Percentiles rank a stretch among this genome's conserved stretches.
These are phyloP conservation scores for Halyomorpha halys DNA, from an alignment of 1,140 invertebrate genomes.

Conservation along the genomic window DNA sequence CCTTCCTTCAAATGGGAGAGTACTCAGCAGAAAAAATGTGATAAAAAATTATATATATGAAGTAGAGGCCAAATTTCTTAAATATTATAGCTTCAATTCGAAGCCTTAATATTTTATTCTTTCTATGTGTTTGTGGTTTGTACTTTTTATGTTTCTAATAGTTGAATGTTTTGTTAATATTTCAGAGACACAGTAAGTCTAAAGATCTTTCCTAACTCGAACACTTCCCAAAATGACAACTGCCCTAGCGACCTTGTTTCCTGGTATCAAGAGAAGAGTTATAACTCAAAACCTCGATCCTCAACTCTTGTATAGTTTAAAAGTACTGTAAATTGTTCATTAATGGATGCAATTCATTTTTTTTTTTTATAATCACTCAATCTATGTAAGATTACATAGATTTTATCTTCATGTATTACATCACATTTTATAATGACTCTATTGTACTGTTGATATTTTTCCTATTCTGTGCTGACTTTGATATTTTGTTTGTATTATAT, in stretches of 20 bases:
- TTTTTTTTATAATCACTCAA: too few relatives aligned
- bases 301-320: slow-evolving; percentile 32
- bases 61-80: neutral
- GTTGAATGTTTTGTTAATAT: slow-evolving; percentile 4
- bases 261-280: slow-evolving; percentile 38
- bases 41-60: too few relatives aligned
- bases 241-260: slow-evolving; percentile 38
- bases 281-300: slow-evolving; percentile 30
- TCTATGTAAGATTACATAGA: too few relatives aligned
- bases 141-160: slow-evolving; percentile 16
- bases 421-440: too few relatives aligned
- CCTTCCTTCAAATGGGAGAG: too few relatives aligned
- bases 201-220: slow-evolving; percentile 10
- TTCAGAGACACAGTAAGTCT: slow-evolving; percentile 16
- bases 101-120: neutral
- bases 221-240: slow-evolving; percentile 33
- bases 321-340: too few relatives aligned
- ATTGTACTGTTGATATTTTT: too few relatives aligned
- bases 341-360: too few relatives aligned
- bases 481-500: too few relatives aligned
- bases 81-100: slow-evolving; percentile 4
- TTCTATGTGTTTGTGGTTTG: neutral
- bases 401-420: too few relatives aligned
- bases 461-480: too few relatives aligned
- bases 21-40: too few relatives aligned